Conservation (phyloP, 2,113 vertebrate genomes). For the Microtus montanus region DNA sequence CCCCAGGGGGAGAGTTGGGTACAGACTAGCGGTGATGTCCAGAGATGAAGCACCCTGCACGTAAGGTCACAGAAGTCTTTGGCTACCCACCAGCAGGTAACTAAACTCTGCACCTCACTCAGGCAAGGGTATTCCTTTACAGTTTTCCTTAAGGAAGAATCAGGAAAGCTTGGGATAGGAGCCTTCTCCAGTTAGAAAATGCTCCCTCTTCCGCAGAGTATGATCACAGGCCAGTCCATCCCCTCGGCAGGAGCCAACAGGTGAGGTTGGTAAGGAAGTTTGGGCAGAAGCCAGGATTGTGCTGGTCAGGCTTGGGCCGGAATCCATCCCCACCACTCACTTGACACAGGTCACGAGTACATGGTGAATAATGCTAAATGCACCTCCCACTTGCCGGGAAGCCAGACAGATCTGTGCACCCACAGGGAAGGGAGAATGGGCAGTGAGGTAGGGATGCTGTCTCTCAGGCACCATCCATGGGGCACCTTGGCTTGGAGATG, state of each 20-base stretch:
- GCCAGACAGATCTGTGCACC: neutral
- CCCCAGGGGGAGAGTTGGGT: neutral
- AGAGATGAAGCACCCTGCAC: neutral
- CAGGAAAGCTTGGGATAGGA: neutral
- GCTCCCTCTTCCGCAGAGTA: neutral
- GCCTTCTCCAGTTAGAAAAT: neutral
- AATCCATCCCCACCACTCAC: neutral
- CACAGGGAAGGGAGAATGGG: neutral
- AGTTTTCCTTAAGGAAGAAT: slow-evolving; percentile 15
- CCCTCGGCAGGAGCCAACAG: neutral
- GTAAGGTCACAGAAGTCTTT: neutral
- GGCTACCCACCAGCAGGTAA: neutral
- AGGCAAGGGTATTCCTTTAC: neutral
- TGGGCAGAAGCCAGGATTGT: neutral
- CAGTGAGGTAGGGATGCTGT: too few relatives aligned
- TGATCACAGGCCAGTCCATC: neutral
- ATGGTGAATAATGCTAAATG: neutral
- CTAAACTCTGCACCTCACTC: neutral
- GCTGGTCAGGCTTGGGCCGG: neutral
- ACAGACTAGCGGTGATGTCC: neutral
- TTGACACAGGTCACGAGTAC: too few relatives aligned
- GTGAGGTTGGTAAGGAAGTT: neutral
- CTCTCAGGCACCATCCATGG: neutral
- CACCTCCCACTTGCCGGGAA: neutral
- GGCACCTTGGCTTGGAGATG: neutral